These are phyloP conservation scores for Sphaeridia pumilis DNA, from an alignment of 2,888 invertebrate species.

Conservation along the genomic window DNA sequence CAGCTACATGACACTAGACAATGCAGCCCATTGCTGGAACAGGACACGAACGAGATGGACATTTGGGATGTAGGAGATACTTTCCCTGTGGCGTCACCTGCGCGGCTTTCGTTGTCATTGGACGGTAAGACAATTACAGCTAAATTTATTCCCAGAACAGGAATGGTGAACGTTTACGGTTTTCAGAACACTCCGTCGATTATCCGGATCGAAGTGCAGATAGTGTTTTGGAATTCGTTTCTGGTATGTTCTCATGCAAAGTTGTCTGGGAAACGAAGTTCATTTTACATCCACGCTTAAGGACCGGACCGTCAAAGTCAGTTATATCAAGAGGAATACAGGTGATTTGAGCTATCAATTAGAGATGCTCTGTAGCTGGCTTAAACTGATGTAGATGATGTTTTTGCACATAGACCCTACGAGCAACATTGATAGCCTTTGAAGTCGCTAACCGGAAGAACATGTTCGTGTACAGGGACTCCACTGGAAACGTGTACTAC, in stretches of 20 bases:
- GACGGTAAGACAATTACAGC: not conserved
- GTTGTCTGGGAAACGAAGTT: conserved; percentile 61
- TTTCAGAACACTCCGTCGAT: not conserved
- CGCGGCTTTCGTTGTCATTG: not conserved
- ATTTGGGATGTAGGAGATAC: conserved; percentile 13
- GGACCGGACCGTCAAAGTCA: conserved; percentile 50
- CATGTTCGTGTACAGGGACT: conserved; percentile 64
- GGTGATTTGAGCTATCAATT: conserved; percentile 4
- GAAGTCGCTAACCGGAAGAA: conserved; percentile 59
- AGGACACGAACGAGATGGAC: conserved; percentile 42
- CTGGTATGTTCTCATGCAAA: conserved; percentile 61
- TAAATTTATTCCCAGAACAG: not conserved
- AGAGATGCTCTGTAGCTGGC: not conserved
- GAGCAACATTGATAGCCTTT: conserved; percentile 54
- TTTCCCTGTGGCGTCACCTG: not conserved
- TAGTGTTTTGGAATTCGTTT: conserved; percentile 11
- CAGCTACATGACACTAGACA: conserved; percentile 53
- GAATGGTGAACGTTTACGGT: not conserved
- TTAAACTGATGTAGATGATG: not conserved
- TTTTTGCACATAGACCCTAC: conserved; percentile 45
- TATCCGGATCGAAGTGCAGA: conserved; percentile 2
- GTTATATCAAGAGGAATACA: conserved; percentile 50
- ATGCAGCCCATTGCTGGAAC: conserved; percentile 55
- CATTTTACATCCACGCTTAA: conserved; percentile 56
- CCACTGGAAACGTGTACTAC: conserved; percentile 52